A percentile compares a stretch with the other conserved stretches of the same genome.
Conservation (phyloP, 2,888 invertebrate species). For the Erebia ligea region DNA sequence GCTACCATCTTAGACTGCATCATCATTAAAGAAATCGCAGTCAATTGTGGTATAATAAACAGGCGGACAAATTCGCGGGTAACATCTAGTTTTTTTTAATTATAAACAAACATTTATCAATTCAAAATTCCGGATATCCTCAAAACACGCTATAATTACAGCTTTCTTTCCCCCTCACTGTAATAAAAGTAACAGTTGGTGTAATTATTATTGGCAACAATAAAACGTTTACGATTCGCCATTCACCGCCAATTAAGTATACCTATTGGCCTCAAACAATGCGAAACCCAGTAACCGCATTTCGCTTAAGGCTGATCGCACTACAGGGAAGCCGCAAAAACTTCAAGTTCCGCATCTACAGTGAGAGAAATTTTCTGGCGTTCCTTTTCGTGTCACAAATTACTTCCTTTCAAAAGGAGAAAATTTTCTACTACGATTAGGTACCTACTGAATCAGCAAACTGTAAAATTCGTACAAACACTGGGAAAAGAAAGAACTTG, state of each 20-base stretch:
- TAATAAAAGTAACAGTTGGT: conserved; percentile 38
- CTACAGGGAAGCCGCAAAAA: neutral
- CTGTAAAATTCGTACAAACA: no score
- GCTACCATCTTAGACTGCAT: no score
- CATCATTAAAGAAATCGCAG: no score
- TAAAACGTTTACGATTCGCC: conserved; percentile 45
- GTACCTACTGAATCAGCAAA: no score
- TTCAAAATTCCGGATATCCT: neutral
- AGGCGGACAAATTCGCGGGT: neutral
- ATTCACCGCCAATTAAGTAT: conserved; percentile 36
- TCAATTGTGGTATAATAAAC: neutral
- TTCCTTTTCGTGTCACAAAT: no score
- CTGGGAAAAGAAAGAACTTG: no score
- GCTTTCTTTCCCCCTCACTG: conserved; percentile 29
- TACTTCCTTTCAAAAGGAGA: no score
- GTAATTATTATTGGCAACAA: conserved; percentile 36
- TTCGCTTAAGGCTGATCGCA: conserved; percentile 46
- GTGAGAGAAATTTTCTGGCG: no score
- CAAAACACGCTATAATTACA: conserved; percentile 3
- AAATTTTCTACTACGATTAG: no score
- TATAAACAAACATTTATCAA: neutral
- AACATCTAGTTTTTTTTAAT: neutral
- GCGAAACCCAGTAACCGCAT: conserved; percentile 50
- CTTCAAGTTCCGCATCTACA: neutral
- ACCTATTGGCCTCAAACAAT: conserved; percentile 39